phyloP scores from a whole-genome alignment of 2,113 vertebrate species.

The Typhlomys cinereus region DNA sequence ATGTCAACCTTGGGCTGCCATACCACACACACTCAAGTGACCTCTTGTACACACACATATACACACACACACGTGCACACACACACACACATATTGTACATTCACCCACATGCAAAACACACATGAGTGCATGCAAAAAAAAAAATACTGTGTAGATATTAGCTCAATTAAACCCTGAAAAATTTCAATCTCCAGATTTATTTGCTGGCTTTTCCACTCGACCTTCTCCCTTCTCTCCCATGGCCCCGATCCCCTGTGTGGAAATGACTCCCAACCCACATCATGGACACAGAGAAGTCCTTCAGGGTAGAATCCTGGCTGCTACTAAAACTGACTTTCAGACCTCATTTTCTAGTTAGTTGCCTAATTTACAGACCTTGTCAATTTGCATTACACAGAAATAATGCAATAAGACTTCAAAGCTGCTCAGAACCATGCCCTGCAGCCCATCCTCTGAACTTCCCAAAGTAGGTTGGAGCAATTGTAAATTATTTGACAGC shows the following conservation, averaged over 20 bases:
- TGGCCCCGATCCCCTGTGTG: not conserved
- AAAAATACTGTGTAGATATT: not conserved
- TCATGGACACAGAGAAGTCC: constrained; percentile 34
- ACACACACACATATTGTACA: too few relatives aligned
- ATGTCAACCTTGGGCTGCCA: too few relatives aligned
- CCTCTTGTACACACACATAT: too few relatives aligned
- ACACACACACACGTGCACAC: too few relatives aligned
- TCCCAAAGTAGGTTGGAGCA: constrained; percentile 42
- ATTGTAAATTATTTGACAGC: constrained; percentile 53
- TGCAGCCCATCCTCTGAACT: constrained; percentile 5
- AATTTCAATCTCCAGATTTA: not conserved
- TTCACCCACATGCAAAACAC: too few relatives aligned
- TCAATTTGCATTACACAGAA: constrained; percentile 75
- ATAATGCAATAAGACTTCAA: constrained; percentile 69
- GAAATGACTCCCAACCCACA: not conserved
- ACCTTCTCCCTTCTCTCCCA: not conserved
- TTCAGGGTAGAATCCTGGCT: constrained; percentile 28
- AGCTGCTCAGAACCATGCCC: constrained; percentile 54
- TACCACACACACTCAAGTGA: too few relatives aligned
- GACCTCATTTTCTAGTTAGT: constrained; percentile 75
- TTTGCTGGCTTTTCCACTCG: not conserved
- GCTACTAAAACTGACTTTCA: constrained; percentile 62
- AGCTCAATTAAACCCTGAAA: constrained; percentile 27
- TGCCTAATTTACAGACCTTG: constrained; percentile 75
- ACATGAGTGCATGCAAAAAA: too few relatives aligned